Percentiles rank a stretch among this genome's conserved stretches.
Evolutionary conservation across 1,140 invertebrate species (phyloP).

Genomic region (Melitaea cinxia): DNA sequence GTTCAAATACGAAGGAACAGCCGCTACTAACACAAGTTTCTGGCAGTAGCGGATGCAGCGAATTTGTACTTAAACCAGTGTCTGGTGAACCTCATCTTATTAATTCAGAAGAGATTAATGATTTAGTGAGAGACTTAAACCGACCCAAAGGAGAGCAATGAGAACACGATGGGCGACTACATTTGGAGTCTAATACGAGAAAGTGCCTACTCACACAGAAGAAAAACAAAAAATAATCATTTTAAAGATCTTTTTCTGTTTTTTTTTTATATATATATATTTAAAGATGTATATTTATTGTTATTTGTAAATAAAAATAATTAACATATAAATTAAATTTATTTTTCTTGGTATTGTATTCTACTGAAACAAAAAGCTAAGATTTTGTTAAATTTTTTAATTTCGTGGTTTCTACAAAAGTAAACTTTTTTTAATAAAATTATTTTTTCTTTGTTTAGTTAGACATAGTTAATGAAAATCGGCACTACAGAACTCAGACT

Average conservation of each 20-base stretch:
- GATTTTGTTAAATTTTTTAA: constrained; percentile 29
- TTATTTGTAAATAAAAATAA: constrained; percentile 3
- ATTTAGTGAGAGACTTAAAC: constrained; percentile 43
- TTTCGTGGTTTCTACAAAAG: constrained; percentile 32
- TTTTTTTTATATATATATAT: constrained; percentile 1
- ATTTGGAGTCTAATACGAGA: constrained; percentile 49
- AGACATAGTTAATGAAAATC: constrained; percentile 33
- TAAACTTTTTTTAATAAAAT: constrained; percentile 38
- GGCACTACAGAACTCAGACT: constrained; percentile 30
- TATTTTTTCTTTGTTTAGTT: constrained; percentile 34
- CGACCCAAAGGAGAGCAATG: constrained; percentile 51
- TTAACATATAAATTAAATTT: constrained; percentile 21
- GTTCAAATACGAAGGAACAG: too few relatives aligned
- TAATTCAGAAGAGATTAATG: constrained; percentile 38
- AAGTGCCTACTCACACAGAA: too few relatives aligned
- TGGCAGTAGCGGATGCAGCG: too few relatives aligned
- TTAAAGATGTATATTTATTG: neutral
- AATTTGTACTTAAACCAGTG: constrained; percentile 18
- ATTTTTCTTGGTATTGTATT: too few relatives aligned
- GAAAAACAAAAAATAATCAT: constrained; percentile 37
- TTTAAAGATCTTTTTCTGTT: constrained; percentile 29
- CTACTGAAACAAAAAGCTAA: neutral
- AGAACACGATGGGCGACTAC: constrained; percentile 48
- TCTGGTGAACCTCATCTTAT: constrained; percentile 37
- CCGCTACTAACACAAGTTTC: too few relatives aligned